Base-by-base conservation (phyloP, 2,888 invertebrate species). In the Netelia melanura region DNA sequence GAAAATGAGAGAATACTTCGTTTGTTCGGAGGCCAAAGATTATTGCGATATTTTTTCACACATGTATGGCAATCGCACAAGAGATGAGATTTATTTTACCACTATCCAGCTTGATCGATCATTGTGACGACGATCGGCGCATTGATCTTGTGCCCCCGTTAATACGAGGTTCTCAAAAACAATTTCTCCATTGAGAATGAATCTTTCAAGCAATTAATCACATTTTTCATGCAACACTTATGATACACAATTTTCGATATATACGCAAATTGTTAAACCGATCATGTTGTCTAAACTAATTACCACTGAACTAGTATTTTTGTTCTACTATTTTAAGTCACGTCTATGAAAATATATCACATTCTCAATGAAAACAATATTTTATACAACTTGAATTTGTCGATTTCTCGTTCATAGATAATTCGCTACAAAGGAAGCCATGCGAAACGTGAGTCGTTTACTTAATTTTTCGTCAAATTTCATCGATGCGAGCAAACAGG, bases 21-120 rank as follows among this genome's bases (percentile, higher is more conserved):
- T 72, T 78, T 86, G 93, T 93, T 93, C 93, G 93, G 93, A 93
- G 91, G 93, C 93, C 92, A 93, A 92, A 93, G 93, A 93, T 92
- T 90, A 87, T 38, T 84, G 61, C 75, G 56, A 62, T 79, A 74
- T 62, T 38, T 67, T 54, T 80, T 81, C 44, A 65, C 23, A 68
- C 25, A 68, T 61, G 44, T 38, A 62, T 1, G 3, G 23, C 3
- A 58, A 78, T 78, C 44, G 48, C 21, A 25, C 11, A n/a, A 48
- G 62, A 30, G 17, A 38, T 58, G 21, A 74, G 6, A 70, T n/a
- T n/a, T 30, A 21, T 62, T 8, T 64, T 48, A 76, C 56, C 30
- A 68, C 61, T 25, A 75, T 75, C 75, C 65, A 65, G 71, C 82
- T 85, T 82, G 75, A 85, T 79, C 85, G 75, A 38, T 43, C 75